Base-by-base conservation (phyloP, 1,140 invertebrate species). In the Trichonephila inaurata region DNA sequence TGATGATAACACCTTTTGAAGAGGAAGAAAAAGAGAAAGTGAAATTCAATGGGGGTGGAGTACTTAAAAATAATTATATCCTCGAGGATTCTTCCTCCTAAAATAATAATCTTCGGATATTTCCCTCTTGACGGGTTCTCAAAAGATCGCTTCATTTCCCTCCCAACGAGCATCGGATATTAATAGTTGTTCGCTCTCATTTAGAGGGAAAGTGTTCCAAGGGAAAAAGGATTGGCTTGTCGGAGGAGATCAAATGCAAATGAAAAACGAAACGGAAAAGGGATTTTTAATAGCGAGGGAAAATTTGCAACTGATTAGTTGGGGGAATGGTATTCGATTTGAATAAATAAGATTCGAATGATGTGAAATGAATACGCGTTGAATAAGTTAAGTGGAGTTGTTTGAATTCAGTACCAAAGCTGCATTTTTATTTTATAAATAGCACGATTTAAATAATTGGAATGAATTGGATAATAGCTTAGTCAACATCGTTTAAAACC, bases 41-140 rank as follows among this genome's bases (percentile, higher is more conserved):
- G 44, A 82, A 91, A 91, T 91, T 91, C 72, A 91, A 91, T 91
- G 44, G 89, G 51, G 33, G 89, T 61, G 66, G 64, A 58, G 89
- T 51, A 44, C 89, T 81, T 91, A 91, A 91, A 91, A 91, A 91
- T 91, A 91, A 91, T 91, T 91, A 91, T 91, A 77, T 82, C 69
- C 60, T 82, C 44, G 72, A 81, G 33, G 58, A 62, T 69, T 81
- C 64, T 51, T 91, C 66, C 89, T 72, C 72, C 82, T 89, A 91
- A 91, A 91, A 91, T 91, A 91, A 91, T 91, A 91, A 91, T 91
- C 89, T 81, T 62, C 89, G 72, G 89, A 91, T 91, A 82, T 91
- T 91, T 24, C 40, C n/a, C 89, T 91, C 89, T 91, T 62, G 89
- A 61, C 44, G 77, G 58, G 58, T 81, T 77, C 58, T 91, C 44